Evolutionary conservation across 2,113 vertebrate genomes (phyloP).

Genomic region (Tragulus kanchil): DNA sequence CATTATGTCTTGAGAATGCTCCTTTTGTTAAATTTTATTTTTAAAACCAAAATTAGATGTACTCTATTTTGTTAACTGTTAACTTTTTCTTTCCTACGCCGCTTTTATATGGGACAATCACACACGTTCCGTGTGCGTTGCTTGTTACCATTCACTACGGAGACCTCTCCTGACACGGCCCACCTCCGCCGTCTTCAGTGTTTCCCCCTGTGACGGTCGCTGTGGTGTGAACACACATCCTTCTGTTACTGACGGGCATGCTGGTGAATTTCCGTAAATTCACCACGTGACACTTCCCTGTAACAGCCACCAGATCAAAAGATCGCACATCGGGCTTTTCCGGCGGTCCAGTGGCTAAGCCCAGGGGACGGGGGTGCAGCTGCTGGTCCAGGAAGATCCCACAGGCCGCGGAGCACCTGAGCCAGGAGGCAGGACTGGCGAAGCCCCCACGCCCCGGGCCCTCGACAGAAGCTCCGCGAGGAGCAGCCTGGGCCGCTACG

Average conservation of each 20-base stretch:
- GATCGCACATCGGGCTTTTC: not conserved
- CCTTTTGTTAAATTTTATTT: not conserved
- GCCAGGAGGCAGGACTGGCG: not conserved
- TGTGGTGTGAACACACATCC: rapidly evolving
- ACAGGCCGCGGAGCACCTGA: not conserved
- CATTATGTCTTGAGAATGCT: not conserved
- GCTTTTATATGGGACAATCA: rapidly evolving
- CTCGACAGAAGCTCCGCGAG: not conserved
- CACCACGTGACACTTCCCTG: rapidly evolving
- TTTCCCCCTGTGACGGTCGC: rapidly evolving
- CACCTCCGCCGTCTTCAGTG: rapidly evolving
- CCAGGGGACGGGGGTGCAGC: not conserved
- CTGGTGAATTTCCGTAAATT: not conserved
- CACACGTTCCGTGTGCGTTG: rapidly evolving
- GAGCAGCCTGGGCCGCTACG: not conserved
- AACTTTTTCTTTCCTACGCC: not conserved
- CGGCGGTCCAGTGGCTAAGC: not conserved
- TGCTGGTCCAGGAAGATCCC: not conserved
- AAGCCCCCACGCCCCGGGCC: not conserved
- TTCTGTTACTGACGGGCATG: not conserved
- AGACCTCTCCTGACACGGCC: rapidly evolving
- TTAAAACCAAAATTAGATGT: not conserved
- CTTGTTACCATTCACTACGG: rapidly evolving
- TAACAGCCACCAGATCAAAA: not conserved
- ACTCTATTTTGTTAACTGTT: not conserved